A percentile compares a stretch with the other conserved stretches of the same genome.
Conservation (phyloP, 2,113 vertebrate genomes). For the Beaufortia kweichowensis region DNA sequence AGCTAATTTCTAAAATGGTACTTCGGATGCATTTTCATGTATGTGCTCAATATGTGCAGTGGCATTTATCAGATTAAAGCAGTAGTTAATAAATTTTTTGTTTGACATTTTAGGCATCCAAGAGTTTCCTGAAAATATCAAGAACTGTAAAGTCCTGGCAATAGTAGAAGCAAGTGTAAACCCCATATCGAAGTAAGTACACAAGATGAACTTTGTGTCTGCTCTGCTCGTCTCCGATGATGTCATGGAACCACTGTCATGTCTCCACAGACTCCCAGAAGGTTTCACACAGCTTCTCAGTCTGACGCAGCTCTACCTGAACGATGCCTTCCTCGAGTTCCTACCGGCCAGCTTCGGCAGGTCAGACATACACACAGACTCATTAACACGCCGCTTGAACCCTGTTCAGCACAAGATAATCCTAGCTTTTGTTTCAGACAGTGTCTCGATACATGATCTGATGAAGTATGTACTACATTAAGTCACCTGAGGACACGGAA, state of each 20-base stretch:
- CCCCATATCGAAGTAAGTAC: constrained; percentile 96
- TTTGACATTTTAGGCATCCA: constrained; percentile 86
- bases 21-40: too few species aligned
- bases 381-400: not conserved
- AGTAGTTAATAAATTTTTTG: not conserved
- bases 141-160: constrained; percentile 95
- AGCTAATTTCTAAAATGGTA: too few species aligned
- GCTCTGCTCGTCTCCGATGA: not conserved
- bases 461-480: constrained; percentile 11
- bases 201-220: not conserved
- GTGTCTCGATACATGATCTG: not conserved
- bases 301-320: constrained; percentile 95
- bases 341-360: constrained; percentile 97
- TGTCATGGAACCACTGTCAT: not conserved
- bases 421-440: not conserved
- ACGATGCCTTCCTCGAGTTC: constrained; percentile 98
- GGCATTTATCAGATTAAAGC: too few species aligned
- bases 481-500: not conserved
- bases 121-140: constrained; percentile 99
- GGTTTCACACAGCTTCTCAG: constrained; percentile 97
- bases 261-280: constrained; percentile 85
- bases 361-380: constrained; percentile 68
- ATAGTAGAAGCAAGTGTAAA: constrained; percentile 97
- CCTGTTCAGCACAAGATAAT: not conserved
- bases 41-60: too few species aligned